Base-by-base conservation (phyloP, 2,888 invertebrate species). In the Monoplex corrugatus region DNA sequence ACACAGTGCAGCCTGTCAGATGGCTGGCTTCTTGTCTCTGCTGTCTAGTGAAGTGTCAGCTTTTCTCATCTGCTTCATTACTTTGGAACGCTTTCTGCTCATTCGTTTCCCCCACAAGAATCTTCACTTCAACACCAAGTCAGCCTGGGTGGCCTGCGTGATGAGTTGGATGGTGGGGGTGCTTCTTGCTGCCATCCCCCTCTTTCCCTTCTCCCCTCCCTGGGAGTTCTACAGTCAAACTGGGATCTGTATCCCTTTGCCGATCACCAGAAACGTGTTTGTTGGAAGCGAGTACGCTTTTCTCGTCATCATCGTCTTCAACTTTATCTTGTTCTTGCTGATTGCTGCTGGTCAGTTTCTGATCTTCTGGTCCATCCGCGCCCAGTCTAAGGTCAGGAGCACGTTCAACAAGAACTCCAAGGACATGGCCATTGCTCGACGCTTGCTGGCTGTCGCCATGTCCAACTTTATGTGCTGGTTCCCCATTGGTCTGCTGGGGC, bases 1-100 rank as follows among this genome's bases (percentile, higher is more conserved):
- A 68, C 87, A 90, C 44, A 92, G 93, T 35, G 44, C 35, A 5
- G 87, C 87, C 13, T 94, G 94, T 86, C 87, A 91, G 44, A 8
- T 93, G 87, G 92, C 93, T 6, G 94, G 94, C 16, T 89, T 92
- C 35, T 72, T 93, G 38, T 90, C 93, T 0, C 90, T 92, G 3
- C n/a, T 93, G 44, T 97, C 97, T 89, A 97, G 97, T 89, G 97
- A 97, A 94, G 97, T 97, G 3, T 97, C 97, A 0, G 97, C 97
- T 2, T 94, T 97, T 90, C 96, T 97, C 85, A 96, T 97, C 16
- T 96, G 97, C 0, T 92, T 97, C 90, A 97, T 97, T 88, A 97
- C 97, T 0, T 96, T 97, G 96, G 97, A 97, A 94, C 96, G 97
- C n/a, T 96, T 97, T 92, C 96, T 97, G 91, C 97, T 97, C 0